Evolutionary conservation across 2,797 vertebrate species (phyloP), one percentile per base, ranked within the genome.

Genomic region (Tauraco hartlaubi): DNA sequence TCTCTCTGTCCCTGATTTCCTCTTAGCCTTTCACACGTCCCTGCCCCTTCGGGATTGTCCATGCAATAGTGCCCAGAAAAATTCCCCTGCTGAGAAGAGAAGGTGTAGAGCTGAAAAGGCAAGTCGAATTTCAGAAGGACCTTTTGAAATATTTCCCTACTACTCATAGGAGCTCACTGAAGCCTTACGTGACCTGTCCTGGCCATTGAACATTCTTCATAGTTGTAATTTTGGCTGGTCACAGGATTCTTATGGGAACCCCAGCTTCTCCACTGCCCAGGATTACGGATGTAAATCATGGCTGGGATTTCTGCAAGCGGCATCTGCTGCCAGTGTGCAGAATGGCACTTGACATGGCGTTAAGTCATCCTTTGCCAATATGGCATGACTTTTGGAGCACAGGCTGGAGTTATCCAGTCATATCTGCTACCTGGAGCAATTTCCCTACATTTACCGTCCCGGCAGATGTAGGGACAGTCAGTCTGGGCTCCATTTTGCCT

Each of bases 131-230:
- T 88, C 16, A 64, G 51, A 54, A 14, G 4, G 15, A 28, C 3
- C 5, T 62, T 81, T 64, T 35, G 5, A 71, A 83, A 41, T 54
- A 54, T 46, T 71, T 67, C 67, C 13, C 41, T 74, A 3, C 28
- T 58, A 12, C 29, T 75, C 0, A 0, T 31, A 64, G 12, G 22
- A 35, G 9, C 23, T 77, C 37, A 48, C 13, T 41, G 56, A 73
- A 64, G 16, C 9, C 39, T 74, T 59, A 26, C 9, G 35, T 81
- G 49, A 22, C 23, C 46, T 59, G 23, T 72, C 16, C 49, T 46
- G 20, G 10, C 11, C 0, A 0, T 11, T 54, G 43, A 49, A 49
- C 12, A 22, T 59, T 67, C 18, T 76, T 80, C 28, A 41, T 20
- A 77, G 51, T 16, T 21, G 15, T 35, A 26, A 21, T 85, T 74